Percentiles rank a stretch among this genome's conserved stretches.
Evolutionary conservation across 2,113 vertebrate genomes (phyloP).

Genomic region (Pedetes capensis): DNA sequence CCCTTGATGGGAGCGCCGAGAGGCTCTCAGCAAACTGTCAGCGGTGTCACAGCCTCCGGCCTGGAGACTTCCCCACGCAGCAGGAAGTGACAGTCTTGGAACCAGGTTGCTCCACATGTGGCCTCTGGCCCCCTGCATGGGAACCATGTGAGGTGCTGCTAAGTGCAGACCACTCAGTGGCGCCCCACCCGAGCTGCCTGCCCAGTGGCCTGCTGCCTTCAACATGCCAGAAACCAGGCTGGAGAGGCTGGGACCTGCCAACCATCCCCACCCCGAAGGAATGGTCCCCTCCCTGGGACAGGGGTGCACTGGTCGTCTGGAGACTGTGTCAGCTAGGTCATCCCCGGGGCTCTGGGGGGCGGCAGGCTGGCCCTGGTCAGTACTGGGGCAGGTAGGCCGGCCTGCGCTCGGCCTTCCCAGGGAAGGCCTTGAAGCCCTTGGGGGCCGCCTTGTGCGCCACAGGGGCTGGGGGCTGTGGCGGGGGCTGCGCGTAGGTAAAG

Average conservation of each 20-base stretch:
- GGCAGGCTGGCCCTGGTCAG: slow-evolving; percentile 79
- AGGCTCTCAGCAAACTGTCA: slow-evolving; percentile 76
- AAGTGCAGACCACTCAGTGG: neutral
- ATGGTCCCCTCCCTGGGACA: slow-evolving; percentile 28
- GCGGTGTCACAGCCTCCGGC: slow-evolving; percentile 54
- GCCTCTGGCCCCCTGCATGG: slow-evolving; percentile 21
- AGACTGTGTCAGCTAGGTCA: slow-evolving; percentile 33
- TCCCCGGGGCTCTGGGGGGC: slow-evolving; percentile 13
- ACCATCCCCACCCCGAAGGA: slow-evolving; percentile 39
- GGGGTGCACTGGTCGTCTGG: slow-evolving; percentile 65
- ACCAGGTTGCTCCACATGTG: slow-evolving; percentile 26
- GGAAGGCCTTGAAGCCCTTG: slow-evolving; percentile 98
- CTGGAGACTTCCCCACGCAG: neutral
- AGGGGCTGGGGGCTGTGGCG: slow-evolving; percentile 81
- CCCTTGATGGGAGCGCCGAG: slow-evolving; percentile 79
- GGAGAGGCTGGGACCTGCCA: slow-evolving; percentile 67
- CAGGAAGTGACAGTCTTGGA: slow-evolving; percentile 27
- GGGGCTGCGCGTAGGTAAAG: slow-evolving; percentile 90
- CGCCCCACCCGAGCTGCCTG: slow-evolving; percentile 39
- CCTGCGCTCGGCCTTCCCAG: slow-evolving; percentile 94
- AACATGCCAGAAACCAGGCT: slow-evolving; percentile 38
- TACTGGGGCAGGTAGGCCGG: slow-evolving; percentile 97
- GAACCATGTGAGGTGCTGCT: slow-evolving; percentile 30
- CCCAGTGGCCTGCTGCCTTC: slow-evolving; percentile 39
- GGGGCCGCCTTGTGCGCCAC: slow-evolving; percentile 90